These are phyloP conservation scores for Percina caprodes DNA, from an alignment of 2,113 vertebrate species.

Conservation along the genomic window DNA sequence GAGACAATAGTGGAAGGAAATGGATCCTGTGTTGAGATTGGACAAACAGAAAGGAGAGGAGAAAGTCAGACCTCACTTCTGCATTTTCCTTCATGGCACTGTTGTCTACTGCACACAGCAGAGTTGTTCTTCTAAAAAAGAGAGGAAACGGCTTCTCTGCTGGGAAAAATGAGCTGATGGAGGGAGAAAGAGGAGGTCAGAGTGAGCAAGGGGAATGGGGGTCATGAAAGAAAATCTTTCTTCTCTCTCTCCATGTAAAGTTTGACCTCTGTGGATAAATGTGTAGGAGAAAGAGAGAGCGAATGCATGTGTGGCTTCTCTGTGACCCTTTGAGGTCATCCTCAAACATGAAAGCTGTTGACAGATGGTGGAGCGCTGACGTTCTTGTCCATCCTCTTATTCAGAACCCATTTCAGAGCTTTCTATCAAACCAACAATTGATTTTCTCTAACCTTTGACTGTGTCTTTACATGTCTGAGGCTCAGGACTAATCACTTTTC, in stretches of 20 bases:
- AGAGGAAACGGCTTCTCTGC: slow-evolving; percentile 6
- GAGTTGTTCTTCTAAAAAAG: slow-evolving; percentile 29
- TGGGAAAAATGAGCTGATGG: slow-evolving; percentile 16
- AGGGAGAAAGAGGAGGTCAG: slow-evolving; percentile 1
- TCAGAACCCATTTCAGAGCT: slow-evolving; percentile 22
- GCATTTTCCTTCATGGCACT: neutral
- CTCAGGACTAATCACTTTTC: neutral
- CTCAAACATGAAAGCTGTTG: slow-evolving; percentile 14
- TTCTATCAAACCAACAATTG: neutral
- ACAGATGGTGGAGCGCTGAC: slow-evolving; percentile 26
- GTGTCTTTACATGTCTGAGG: neutral
- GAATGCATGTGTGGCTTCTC: neutral
- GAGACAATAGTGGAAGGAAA: slow-evolving; percentile 35
- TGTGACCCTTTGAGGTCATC: slow-evolving; percentile 27
- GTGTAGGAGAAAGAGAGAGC: neutral
- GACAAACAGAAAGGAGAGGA: slow-evolving; percentile 5
- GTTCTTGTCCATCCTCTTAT: slow-evolving; percentile 17
- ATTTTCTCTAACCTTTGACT: slow-evolving; percentile 11
- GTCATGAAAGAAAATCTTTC: slow-evolving; percentile 16
- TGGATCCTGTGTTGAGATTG: slow-evolving; percentile 7
- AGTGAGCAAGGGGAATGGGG: neutral
- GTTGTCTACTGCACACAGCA: neutral
- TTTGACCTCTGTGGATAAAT: slow-evolving; percentile 41
- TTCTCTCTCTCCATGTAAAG: slow-evolving; percentile 17
- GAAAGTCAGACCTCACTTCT: neutral